Evolutionary conservation across 2,113 vertebrate genomes (phyloP).

Genomic region (Halichoerus grypus): DNA sequence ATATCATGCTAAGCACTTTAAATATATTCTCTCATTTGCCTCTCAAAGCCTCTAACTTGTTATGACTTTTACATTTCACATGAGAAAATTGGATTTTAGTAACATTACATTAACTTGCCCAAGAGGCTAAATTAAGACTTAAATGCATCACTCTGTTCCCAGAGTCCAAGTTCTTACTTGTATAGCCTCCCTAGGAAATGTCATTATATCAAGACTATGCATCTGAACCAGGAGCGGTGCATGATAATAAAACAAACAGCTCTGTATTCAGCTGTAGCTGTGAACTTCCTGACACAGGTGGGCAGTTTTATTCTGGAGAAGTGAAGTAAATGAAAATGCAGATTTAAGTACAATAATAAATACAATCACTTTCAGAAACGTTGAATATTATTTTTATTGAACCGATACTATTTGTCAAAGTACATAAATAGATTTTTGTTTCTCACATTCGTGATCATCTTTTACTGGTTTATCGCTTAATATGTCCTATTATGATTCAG

Average conservation of each 20-base stretch:
- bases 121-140: not conserved
- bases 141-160: not conserved
- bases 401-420: not conserved
- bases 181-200: not conserved
- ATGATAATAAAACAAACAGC: not conserved
- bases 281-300: not conserved
- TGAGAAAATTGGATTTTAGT: not conserved
- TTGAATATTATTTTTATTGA: constrained; percentile 1
- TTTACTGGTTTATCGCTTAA: not conserved
- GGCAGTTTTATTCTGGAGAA: not conserved
- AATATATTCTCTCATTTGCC: not conserved
- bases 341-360: not conserved
- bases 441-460: not conserved
- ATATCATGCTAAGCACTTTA: not conserved
- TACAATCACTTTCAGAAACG: not conserved
- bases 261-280: not conserved
- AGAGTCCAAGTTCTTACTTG: not conserved
- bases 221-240: not conserved
- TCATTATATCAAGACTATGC: not conserved
- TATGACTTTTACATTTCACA: not conserved
- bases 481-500: not conserved
- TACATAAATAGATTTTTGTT: not conserved
- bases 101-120: not conserved
- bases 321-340: not conserved
- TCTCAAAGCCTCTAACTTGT: not conserved